Conservation (phyloP, 2,797 vertebrate species). For the Apogon hyalosoma region DNA sequence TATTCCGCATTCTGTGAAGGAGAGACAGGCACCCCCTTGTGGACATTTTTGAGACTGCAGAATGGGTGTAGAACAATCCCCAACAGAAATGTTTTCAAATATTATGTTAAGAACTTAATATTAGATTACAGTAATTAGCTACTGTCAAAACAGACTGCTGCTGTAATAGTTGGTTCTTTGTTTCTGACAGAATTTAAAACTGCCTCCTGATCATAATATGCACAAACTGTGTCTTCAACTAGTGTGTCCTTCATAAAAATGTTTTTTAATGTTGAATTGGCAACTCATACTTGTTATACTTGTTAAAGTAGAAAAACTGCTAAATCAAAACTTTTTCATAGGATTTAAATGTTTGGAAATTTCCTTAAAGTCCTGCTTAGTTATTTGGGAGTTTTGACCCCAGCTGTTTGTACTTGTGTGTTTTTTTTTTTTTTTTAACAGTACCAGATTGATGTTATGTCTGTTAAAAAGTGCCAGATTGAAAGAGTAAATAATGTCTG, state of each 20-base stretch:
- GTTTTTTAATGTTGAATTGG: background rate
- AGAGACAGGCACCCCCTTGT: slow-evolving; percentile 54
- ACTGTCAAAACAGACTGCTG: background rate
- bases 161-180: slow-evolving; percentile 5
- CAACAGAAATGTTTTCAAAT: slow-evolving; percentile 11
- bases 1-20: slow-evolving; percentile 15
- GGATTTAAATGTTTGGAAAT: slow-evolving; percentile 2
- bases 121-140: slow-evolving; percentile 5
- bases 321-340: slow-evolving; percentile 18
- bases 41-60: slow-evolving; percentile 52
- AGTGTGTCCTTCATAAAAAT: background rate
- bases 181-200: slow-evolving; percentile 2
- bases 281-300: slow-evolving; percentile 1
- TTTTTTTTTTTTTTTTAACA: background rate
- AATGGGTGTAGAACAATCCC: slow-evolving; percentile 28
- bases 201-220: slow-evolving; percentile 2
- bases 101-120: slow-evolving; percentile 21
- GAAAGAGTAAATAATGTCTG: slow-evolving; percentile 18
- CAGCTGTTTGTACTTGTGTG: slow-evolving; percentile 1
- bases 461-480: background rate
- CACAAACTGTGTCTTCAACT: slow-evolving; percentile 13
- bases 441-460: no score
- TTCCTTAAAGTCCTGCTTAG: slow-evolving; percentile 4
- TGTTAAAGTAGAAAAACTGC: background rate
- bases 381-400: slow-evolving; percentile 21